phyloP scores from a whole-genome alignment of 2,113 vertebrate species.

The Peromyscus leucopus region DNA sequence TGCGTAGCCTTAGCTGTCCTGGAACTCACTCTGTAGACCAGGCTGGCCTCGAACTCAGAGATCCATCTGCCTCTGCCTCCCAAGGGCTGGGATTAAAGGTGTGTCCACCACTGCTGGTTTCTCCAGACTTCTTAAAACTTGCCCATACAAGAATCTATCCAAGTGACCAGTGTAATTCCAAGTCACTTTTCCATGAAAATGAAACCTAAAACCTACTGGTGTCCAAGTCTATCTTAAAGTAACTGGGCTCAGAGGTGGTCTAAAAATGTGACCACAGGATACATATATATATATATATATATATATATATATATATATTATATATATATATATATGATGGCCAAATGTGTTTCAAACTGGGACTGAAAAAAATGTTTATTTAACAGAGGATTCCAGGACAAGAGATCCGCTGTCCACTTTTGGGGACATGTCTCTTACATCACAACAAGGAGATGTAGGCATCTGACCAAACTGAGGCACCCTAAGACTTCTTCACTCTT shows the following conservation, averaged over 20 bases:
- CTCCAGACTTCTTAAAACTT: neutral
- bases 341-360: neutral
- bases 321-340: neutral
- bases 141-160: neutral
- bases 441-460: neutral
- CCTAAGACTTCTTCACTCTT: neutral
- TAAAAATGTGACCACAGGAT: neutral
- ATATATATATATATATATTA: neutral
- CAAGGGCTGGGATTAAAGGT: neutral
- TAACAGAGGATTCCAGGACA: neutral
- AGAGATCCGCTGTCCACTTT: neutral
- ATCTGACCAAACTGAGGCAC: neutral
- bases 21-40: neutral
- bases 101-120: neutral
- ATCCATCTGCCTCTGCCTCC: neutral
- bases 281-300: neutral
- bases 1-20: neutral
- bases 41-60: neutral
- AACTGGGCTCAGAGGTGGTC: neutral
- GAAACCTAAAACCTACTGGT: neutral
- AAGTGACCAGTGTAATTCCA: neutral
- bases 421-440: neutral
- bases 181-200: neutral
- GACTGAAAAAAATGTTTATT: neutral
- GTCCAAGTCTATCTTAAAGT: neutral